Evolutionary conservation across 92 coral and sea anemone species (phyloP).

Genomic region (Pocillopora grandis): DNA sequence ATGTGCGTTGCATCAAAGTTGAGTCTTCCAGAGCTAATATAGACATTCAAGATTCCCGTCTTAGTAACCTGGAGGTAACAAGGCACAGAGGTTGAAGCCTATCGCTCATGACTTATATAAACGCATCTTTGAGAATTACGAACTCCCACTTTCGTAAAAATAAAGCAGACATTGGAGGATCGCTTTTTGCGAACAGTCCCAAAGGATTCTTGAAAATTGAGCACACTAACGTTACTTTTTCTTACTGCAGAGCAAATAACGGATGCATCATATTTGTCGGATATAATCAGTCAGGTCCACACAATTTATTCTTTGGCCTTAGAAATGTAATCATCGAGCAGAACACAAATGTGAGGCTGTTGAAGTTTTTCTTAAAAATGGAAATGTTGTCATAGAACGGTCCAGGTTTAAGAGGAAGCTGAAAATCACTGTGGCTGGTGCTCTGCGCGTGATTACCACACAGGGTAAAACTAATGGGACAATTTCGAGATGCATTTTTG

Average conservation of each 20-base stretch:
- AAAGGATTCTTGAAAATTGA: background rate
- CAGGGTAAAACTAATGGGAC: background rate
- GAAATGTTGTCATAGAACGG: background rate
- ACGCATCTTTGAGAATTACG: background rate
- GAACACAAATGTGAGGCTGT: background rate
- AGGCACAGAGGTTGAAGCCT: background rate
- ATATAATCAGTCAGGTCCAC: background rate
- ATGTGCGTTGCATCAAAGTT: background rate
- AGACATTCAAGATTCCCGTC: background rate
- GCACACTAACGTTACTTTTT: background rate
- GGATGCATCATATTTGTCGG: constrained; percentile 1
- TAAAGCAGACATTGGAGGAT: background rate
- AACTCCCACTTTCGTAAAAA: background rate
- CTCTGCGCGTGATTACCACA: background rate
- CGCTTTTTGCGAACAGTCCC: background rate
- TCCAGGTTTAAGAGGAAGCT: background rate
- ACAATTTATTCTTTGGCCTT: background rate
- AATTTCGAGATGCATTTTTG: background rate
- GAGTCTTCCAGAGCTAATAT: background rate
- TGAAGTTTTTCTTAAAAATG: background rate
- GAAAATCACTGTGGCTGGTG: background rate
- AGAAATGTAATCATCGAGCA: background rate
- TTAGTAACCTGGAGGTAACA: background rate
- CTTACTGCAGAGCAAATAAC: background rate
- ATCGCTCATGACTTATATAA: background rate